Percentiles rank a stretch among this genome's conserved stretches.
These are phyloP conservation scores for Hydraecia micacea DNA, from an alignment of 2,888 invertebrate genomes.

Conservation along the genomic window DNA sequence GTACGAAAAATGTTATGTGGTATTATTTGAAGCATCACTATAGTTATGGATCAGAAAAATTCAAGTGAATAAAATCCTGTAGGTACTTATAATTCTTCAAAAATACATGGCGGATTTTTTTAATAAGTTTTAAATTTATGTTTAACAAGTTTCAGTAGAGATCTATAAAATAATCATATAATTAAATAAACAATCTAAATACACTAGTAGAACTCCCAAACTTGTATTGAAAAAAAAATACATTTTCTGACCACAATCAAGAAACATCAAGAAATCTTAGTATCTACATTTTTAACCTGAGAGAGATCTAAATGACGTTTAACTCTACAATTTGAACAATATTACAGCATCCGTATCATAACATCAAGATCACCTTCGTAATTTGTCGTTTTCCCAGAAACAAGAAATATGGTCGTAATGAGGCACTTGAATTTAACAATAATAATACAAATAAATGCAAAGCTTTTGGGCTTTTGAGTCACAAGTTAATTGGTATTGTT, in stretches of 20 bases:
- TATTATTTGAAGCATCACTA: neutral
- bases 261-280: conserved; percentile 1
- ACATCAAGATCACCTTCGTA: conserved; percentile 83
- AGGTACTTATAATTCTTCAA: neutral
- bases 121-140: neutral
- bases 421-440: conserved; percentile 65
- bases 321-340: conserved; percentile 75
- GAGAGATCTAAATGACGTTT: conserved; percentile 74
- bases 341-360: conserved; percentile 71
- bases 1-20: neutral
- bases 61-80: neutral
- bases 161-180: neutral
- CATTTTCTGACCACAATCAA: conserved; percentile 10
- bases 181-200: neutral
- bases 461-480: conserved; percentile 48
- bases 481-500: conserved; percentile 75
- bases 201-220: neutral
- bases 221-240: no score
- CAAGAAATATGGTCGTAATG: conserved; percentile 74
- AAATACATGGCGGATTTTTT: no score
- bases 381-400: conserved; percentile 85
- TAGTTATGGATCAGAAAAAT: neutral
- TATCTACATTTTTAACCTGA: neutral
- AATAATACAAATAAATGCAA: conserved; percentile 64
- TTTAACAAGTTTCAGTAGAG: neutral